Conservation (phyloP, 2,113 vertebrate genomes). For the Psittacula cyanocephala region DNA sequence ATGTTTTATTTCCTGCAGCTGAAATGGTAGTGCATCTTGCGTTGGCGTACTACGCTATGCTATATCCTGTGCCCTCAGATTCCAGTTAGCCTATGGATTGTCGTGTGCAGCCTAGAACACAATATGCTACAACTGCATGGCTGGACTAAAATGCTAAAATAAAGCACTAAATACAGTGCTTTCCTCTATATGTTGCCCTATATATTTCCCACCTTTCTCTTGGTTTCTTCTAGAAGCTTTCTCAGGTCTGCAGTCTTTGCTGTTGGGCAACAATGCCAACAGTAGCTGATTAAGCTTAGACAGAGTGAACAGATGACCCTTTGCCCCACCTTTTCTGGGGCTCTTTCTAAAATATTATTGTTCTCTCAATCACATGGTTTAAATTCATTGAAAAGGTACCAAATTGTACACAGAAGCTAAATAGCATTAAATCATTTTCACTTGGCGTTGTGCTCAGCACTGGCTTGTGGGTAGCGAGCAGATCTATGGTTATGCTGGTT, state of each 20-base stretch:
- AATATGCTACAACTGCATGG: background rate
- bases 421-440: background rate
- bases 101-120: background rate
- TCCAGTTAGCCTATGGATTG: background rate
- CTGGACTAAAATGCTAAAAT: background rate
- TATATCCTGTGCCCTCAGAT: background rate
- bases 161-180: background rate
- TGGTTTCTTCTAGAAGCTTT: background rate
- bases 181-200: fast-evolving
- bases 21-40: background rate
- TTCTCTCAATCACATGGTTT: background rate
- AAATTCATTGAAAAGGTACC: background rate
- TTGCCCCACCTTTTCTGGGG: background rate
- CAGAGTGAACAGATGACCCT: background rate
- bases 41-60: background rate
- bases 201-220: background rate
- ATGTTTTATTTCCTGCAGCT: background rate
- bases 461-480: background rate
- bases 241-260: background rate
- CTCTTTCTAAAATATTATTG: background rate
- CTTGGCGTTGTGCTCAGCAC: background rate
- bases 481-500: background rate
- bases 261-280: background rate
- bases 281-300: background rate
- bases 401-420: background rate